These are phyloP conservation scores for Zapornia atra DNA, from an alignment of 2,113 vertebrate species.

Conservation along the genomic window DNA sequence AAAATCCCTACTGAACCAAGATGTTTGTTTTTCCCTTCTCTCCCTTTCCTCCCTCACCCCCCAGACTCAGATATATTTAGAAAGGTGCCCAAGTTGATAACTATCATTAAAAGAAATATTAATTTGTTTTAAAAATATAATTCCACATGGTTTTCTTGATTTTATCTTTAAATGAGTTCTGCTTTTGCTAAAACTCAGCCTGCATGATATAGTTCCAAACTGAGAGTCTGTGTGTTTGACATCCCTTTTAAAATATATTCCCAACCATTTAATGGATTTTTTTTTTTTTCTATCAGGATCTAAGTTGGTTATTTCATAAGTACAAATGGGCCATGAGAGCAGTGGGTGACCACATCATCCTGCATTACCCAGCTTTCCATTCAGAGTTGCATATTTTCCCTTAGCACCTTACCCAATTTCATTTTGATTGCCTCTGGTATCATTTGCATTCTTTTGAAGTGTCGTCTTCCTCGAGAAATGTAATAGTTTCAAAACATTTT, in stretches of 20 bases:
- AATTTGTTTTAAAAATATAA: neutral
- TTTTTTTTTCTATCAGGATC: neutral
- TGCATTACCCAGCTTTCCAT: neutral
- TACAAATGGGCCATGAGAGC: neutral
- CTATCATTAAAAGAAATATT: neutral
- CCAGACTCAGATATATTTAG: neutral
- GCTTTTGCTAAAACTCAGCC: neutral
- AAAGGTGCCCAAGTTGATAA: neutral
- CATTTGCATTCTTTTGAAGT: neutral
- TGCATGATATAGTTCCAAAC: neutral
- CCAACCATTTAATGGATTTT: neutral
- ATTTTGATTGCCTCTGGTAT: neutral
- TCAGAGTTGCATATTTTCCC: neutral
- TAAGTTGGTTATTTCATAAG: neutral
- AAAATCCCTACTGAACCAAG: neutral
- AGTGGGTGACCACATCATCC: neutral
- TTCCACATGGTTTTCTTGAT: neutral
- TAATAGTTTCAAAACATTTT: neutral
- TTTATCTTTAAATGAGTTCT: neutral
- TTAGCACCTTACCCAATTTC: neutral
- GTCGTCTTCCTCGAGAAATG: neutral
- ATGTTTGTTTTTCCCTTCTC: neutral
- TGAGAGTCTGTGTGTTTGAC: neutral
- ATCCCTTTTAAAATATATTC: neutral
- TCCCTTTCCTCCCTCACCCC: fast-evolving